These are phyloP conservation scores for Tetragnatha montana DNA, from an alignment of 2,888 invertebrate species.

Conservation along the genomic window DNA sequence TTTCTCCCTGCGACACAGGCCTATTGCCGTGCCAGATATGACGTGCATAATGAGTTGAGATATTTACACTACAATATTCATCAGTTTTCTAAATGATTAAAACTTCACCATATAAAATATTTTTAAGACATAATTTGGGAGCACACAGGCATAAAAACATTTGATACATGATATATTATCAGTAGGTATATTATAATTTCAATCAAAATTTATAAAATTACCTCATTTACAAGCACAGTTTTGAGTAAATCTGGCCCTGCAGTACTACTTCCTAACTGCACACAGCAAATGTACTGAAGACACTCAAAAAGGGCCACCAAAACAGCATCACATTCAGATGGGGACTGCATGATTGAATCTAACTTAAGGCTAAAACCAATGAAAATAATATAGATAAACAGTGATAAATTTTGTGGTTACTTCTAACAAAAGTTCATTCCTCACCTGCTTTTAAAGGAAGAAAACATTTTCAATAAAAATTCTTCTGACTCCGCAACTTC, in stretches of 20 bases:
- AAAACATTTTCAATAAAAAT: constrained; percentile 41
- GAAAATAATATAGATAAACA: not conserved
- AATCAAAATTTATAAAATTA: not conserved
- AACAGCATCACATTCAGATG: constrained; percentile 83
- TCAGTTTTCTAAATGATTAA: too few relatives aligned
- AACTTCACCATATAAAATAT: too few relatives aligned
- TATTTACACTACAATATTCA: too few relatives aligned
- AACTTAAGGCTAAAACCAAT: constrained; percentile 74
- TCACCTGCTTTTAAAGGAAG: constrained; percentile 36
- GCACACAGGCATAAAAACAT: not conserved
- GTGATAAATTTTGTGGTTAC: not conserved
- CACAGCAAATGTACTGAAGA: constrained; percentile 77
- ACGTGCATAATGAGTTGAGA: too few relatives aligned
- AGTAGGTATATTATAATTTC: not conserved
- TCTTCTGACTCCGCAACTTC: constrained; percentile 76
- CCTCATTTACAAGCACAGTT: constrained; percentile 4
- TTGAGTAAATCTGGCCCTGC: constrained; percentile 1
- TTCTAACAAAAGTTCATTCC: not conserved
- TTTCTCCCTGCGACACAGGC: too few relatives aligned
- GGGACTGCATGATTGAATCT: constrained; percentile 80
- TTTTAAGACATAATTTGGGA: too few relatives aligned
- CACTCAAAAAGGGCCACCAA: constrained; percentile 85
- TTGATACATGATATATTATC: not conserved
- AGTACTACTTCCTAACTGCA: constrained; percentile 2
- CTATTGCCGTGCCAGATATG: too few relatives aligned